These are phyloP conservation scores for Halocynthia aurantium DNA, from an alignment of 23 tunicate genomes.

Conservation along the genomic window DNA sequence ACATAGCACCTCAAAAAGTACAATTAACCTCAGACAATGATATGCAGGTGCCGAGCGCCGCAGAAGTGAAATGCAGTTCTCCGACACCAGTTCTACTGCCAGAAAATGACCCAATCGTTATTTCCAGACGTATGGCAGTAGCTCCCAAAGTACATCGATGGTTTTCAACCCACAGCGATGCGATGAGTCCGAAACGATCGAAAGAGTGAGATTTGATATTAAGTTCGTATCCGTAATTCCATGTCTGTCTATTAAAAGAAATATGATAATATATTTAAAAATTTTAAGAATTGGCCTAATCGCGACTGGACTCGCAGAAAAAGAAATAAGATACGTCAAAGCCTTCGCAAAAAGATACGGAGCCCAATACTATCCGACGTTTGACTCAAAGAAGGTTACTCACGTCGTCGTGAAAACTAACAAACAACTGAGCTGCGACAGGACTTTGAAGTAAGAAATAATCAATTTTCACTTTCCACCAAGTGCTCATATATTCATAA, in stretches of 20 bases:
- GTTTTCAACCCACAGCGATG: neutral
- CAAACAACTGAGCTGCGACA: slow-evolving; percentile 53
- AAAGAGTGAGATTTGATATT: no score
- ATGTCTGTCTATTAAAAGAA: no score
- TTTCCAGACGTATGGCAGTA: no score
- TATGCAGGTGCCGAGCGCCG: no score
- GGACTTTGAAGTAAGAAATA: slow-evolving; percentile 59
- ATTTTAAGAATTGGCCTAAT: slow-evolving; percentile 37
- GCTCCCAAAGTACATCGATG: slow-evolving; percentile 7
- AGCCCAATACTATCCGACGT: slow-evolving; percentile 36
- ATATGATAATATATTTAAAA: neutral
- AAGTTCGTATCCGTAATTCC: no score
- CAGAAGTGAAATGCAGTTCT: no score
- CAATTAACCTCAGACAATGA: no score
- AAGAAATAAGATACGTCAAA: slow-evolving; percentile 19
- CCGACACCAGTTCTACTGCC: no score
- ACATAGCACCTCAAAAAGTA: no score
- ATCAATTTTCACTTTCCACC: neutral
- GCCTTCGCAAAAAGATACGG: slow-evolving; percentile 47
- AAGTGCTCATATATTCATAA: neutral
- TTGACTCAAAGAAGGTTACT: slow-evolving; percentile 50
- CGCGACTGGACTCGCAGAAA: slow-evolving; percentile 51
- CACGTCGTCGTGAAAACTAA: slow-evolving; percentile 51
- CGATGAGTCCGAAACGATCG: no score
- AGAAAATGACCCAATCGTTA: no score